These are phyloP conservation scores for Blastobasis lacticolella DNA, from an alignment of 2,888 invertebrate genomes.

Conservation along the genomic window DNA sequence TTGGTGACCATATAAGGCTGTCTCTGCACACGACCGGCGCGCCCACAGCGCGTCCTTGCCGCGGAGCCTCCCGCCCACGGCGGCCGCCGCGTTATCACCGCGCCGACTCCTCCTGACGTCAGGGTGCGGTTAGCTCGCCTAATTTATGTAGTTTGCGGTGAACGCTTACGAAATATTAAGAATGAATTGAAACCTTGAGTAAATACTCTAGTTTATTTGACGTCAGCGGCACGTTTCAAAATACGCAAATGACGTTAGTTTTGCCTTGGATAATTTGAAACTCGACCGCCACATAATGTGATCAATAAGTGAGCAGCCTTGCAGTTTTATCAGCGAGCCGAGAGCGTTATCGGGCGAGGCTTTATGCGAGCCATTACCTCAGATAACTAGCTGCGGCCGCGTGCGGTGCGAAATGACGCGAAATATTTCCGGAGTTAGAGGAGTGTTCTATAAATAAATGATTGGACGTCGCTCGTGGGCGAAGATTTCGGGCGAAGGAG, in stretches of 20 bases:
- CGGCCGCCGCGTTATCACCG: conserved; percentile 30
- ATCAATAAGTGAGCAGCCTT: no score
- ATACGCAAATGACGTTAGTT: no score
- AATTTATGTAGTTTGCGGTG: no score
- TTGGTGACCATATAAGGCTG: conserved; percentile 45
- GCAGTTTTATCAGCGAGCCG: no score
- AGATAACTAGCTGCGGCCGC: conserved; percentile 53
- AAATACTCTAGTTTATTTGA: no score
- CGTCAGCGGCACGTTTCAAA: no score
- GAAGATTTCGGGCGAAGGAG: conserved; percentile 60
- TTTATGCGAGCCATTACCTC: conserved; percentile 36
- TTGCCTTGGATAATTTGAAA: no score
- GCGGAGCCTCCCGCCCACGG: conserved; percentile 60
- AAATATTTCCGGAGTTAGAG: conserved; percentile 74
- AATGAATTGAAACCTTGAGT: no score
- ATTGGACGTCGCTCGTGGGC: conserved; percentile 68
- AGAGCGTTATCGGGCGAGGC: not conserved
- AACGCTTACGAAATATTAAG: no score
- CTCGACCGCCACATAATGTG: no score
- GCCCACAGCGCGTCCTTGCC: conserved; percentile 43
- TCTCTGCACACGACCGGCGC: conserved; percentile 35
- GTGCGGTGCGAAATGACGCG: conserved; percentile 71
- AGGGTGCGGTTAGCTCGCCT: not conserved
- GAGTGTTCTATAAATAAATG: conserved; percentile 72
- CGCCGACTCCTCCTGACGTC: not conserved